Base-by-base conservation (phyloP, 2,888 invertebrate species). In the Eulithis testata region DNA sequence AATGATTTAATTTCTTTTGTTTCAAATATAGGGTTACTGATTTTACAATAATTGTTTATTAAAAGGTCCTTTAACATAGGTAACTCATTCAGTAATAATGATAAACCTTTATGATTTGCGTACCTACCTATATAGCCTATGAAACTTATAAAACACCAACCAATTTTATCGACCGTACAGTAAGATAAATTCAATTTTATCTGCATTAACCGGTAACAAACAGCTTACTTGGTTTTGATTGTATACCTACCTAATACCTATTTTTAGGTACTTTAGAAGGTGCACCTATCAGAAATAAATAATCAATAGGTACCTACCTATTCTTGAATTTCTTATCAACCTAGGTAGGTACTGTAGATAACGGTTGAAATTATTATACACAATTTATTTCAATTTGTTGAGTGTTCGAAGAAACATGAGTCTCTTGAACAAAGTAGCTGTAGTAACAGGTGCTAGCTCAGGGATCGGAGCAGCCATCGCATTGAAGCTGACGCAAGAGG, bases 11-110 rank as follows among this genome's bases (percentile, higher is more conserved):
- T 98, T 69, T 95, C 95, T 6, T 98, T 97, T 85, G 90, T 98
- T 65, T 97, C 97, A 2, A 96, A 97, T 96, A 60, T 94, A 95
- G 68, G 95, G 97, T 96, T 12, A 98, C 98, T 3, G 98, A 97
- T 2, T 95, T 94, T 21, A 63, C 57, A 5, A 65, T 21, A 1
- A 21, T 69, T 51, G 59, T 76, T 21, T 21, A 21, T 21, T 21
- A 47, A 14, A 47, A 47, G 47, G 21, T 21, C 47, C 12, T 47
- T 21, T 47, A 9, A 47, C 47, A 47, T 47, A 47, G 12, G 8
- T 3, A n/a, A 9, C 11, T n/a, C 11, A 44, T n/a, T 44, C 4
- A 44, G 7, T 44, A n/a, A 11, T 44, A n/a, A n/a, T 3, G 3
- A 44, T 11, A n/a, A 44, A 4, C 11, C 40, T 40, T 44, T n/a